Percentiles rank a stretch among this genome's conserved stretches.
Evolutionary conservation across 2,888 invertebrate species (phyloP).

Genomic region (Lasioglossum lativentre): DNA sequence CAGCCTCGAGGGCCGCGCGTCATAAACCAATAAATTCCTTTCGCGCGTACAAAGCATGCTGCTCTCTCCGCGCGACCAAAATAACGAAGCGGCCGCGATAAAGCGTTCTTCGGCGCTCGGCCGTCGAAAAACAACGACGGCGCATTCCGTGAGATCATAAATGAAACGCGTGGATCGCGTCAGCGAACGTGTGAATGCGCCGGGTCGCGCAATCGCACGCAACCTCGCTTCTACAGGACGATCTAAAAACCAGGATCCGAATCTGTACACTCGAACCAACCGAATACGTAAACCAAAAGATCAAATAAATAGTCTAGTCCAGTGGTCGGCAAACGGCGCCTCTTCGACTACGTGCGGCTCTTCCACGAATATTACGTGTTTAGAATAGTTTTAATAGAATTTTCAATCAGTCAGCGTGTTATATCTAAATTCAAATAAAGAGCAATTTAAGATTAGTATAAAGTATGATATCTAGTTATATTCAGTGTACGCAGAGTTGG

Average conservation of each 20-base stretch:
- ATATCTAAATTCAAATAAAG: too few relatives aligned
- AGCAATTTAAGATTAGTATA: too few relatives aligned
- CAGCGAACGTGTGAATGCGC: constrained; percentile 52
- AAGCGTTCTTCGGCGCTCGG: not conserved
- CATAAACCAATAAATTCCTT: constrained; percentile 12
- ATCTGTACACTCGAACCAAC: too few relatives aligned
- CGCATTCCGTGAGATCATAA: constrained; percentile 19
- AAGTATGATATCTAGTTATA: too few relatives aligned
- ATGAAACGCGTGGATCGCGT: constrained; percentile 22
- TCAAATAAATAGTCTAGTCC: not conserved
- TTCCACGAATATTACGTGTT: too few relatives aligned
- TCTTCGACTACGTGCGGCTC: too few relatives aligned
- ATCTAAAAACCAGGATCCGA: not conserved
- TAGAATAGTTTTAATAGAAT: too few relatives aligned
- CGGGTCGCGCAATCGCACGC: constrained; percentile 48
- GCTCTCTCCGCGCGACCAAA: not conserved
- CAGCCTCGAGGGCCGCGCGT: not conserved
- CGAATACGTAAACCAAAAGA: not conserved
- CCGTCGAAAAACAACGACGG: constrained; percentile 10
- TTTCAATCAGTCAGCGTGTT: too few relatives aligned
- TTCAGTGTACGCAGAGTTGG: too few relatives aligned
- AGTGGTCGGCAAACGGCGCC: too few relatives aligned
- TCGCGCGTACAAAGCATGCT: not conserved
- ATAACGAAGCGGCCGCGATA: constrained; percentile 4
- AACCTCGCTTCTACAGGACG: constrained; percentile 8